Conservation (phyloP, 1,140 invertebrate genomes). For the Conus ventricosus region DNA sequence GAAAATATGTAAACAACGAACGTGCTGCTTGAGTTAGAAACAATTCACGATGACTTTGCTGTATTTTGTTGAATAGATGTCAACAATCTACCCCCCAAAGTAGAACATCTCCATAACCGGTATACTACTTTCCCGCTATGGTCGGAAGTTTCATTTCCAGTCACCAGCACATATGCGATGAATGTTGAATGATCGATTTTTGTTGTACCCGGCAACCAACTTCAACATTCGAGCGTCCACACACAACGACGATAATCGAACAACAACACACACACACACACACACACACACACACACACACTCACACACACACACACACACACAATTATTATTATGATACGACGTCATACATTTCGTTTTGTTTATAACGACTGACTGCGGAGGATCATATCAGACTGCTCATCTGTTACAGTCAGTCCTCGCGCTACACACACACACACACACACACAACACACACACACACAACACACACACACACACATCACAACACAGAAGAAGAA, state of each 20-base stretch:
- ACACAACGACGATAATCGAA: not conserved
- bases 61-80: not conserved
- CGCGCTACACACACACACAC: too few relatives aligned
- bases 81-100: not conserved
- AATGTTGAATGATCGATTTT: not conserved
- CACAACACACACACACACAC: too few relatives aligned
- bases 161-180: not conserved
- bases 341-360: too few relatives aligned
- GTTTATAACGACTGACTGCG: too few relatives aligned
- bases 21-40: too few relatives aligned
- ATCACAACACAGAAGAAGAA: too few relatives aligned
- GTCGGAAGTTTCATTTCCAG: not conserved
- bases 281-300: not conserved
- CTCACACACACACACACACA: conserved; percentile 2
- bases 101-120: not conserved
- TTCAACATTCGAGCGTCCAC: not conserved
- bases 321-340: not conserved
- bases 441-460: too few relatives aligned
- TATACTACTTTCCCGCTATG: too few relatives aligned
- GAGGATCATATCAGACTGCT: too few relatives aligned
- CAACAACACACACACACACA: too few relatives aligned
- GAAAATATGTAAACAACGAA: too few relatives aligned
- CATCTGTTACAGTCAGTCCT: too few relatives aligned
- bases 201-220: not conserved
- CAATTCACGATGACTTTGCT: not conserved